Conservation (phyloP, 2,888 invertebrate genomes). For the Caenorhabditis becei region DNA sequence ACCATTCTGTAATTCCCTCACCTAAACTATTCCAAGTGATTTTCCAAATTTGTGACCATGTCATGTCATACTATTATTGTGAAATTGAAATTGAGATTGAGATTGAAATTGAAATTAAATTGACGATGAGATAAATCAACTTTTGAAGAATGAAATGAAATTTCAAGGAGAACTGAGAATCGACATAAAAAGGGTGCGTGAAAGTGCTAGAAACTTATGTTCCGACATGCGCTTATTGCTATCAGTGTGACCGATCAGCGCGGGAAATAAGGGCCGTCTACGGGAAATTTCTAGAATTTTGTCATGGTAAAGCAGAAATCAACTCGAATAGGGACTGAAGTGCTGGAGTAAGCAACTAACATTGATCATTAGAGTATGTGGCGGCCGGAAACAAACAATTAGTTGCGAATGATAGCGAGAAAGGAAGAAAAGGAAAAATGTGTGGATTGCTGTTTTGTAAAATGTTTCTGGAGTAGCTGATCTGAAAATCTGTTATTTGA, state of each 20-base stretch:
- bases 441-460: too few species aligned
- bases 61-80: conserved; percentile 9
- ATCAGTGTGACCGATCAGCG: neutral
- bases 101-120: neutral
- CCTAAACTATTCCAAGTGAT: conserved; percentile 14
- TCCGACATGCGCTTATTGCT: neutral
- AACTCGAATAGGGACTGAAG: neutral
- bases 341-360: conserved; percentile 12
- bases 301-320: too few species aligned
- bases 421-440: too few species aligned
- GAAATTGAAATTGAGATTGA: neutral
- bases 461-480: too few species aligned
- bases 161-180: too few species aligned
- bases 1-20: conserved; percentile 88
- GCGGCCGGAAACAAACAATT: neutral
- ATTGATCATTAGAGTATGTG: neutral
- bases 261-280: neutral
- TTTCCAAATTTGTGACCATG: conserved; percentile 23
- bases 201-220: conserved; percentile 2
- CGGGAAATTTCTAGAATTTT: too few species aligned
- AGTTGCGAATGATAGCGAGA: neutral
- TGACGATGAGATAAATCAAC: too few species aligned
- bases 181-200: too few species aligned
- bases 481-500: too few species aligned
- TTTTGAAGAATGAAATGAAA: too few species aligned